Evolutionary conservation across 2,797 vertebrate genomes (phyloP).

Genomic region (Heteromormyrus szaboi): DNA sequence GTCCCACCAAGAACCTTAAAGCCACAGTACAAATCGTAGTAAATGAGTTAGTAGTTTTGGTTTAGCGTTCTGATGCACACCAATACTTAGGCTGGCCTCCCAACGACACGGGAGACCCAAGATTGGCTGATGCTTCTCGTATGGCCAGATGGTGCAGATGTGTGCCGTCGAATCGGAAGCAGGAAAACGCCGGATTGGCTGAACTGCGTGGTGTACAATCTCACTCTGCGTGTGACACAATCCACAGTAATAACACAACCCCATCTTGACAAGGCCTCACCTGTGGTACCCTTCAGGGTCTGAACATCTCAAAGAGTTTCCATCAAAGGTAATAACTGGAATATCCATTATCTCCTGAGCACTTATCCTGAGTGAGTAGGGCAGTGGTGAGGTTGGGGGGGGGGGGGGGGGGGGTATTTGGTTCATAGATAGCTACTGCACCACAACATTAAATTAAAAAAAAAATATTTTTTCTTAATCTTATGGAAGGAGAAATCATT

Average conservation of each 20-base stretch:
- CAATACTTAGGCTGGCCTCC: not conserved
- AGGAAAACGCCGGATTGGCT: not conserved
- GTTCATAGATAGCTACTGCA: not conserved
- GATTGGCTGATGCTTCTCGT: not conserved
- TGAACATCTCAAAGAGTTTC: not conserved
- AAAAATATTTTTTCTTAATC: too few species aligned
- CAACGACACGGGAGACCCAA: not conserved
- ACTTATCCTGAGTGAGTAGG: not conserved
- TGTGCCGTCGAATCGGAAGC: not conserved
- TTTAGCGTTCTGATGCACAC: not conserved
- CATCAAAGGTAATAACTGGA: not conserved
- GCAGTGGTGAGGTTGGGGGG: not conserved
- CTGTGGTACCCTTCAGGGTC: not conserved
- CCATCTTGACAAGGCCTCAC: not conserved
- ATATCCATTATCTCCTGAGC: not conserved
- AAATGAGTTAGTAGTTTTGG: not conserved
- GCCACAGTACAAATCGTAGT: not conserved
- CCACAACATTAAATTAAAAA: too few species aligned
- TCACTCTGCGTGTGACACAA: too few species aligned
- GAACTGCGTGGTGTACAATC: not conserved
- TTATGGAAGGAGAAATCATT: too few species aligned
- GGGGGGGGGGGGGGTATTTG: not conserved
- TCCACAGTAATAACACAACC: not conserved
- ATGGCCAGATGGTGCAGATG: not conserved
- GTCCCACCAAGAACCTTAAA: conserved; percentile 31